Evolutionary conservation across 1,140 invertebrate genomes (phyloP).

Genomic region (Glossosoma conforme): DNA sequence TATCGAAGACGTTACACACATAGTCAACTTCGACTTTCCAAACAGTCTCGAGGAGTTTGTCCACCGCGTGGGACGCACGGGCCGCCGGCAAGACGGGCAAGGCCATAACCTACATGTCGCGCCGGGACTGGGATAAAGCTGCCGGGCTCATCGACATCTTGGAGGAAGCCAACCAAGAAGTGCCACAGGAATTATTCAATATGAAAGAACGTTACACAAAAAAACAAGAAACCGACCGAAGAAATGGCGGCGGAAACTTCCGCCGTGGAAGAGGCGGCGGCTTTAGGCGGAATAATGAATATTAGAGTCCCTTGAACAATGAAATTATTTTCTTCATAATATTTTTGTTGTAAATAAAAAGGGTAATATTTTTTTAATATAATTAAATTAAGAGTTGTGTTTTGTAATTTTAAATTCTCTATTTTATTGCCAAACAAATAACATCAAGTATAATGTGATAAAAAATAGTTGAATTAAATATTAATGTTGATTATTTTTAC

Average conservation of each 20-base stretch:
- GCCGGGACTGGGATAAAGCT: conserved; percentile 74
- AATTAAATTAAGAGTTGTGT: no score
- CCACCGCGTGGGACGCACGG: conserved; percentile 82
- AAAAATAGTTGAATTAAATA: no score
- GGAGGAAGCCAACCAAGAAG: conserved; percentile 66
- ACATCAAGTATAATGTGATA: no score
- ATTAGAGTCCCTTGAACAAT: no score
- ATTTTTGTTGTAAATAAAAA: no score
- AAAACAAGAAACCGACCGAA: conserved; percentile 56
- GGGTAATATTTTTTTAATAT: no score
- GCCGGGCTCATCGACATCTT: conserved; percentile 78
- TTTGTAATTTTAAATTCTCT: no score
- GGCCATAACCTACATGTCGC: conserved; percentile 75
- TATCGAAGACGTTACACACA: conserved; percentile 86
- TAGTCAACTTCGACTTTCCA: conserved; percentile 83
- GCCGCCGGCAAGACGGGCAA: conserved; percentile 75
- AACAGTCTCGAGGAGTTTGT: conserved; percentile 89
- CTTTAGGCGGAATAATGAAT: no score
- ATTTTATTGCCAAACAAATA: no score
- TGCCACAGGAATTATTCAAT: conserved; percentile 65
- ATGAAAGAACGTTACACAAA: conserved; percentile 68
- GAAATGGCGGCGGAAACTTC: conserved; percentile 43
- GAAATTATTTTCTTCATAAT: no score
- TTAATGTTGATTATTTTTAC: no score
- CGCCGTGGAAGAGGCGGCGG: conserved; percentile 18